Conservation (phyloP, 1,140 invertebrate species). For the Venturia canescens region DNA sequence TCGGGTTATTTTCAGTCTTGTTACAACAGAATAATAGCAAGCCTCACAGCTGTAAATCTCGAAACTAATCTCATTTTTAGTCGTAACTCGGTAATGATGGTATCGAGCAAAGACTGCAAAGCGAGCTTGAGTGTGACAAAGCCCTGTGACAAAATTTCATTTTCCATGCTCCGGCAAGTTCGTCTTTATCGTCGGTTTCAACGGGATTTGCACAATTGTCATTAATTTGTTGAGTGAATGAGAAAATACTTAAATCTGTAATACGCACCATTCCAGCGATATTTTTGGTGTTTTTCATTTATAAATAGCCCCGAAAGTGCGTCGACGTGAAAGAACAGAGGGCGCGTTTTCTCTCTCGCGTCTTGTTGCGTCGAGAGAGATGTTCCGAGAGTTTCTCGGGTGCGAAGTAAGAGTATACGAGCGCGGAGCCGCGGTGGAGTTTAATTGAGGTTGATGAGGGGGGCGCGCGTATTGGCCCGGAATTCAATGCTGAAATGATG, state of each 20-base stretch:
- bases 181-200: too few relatives aligned
- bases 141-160: too few relatives aligned
- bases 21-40: too few relatives aligned
- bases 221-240: too few relatives aligned
- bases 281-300: slow-evolving; percentile 20
- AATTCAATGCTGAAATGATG: slow-evolving; percentile 76
- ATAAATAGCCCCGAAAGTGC: slow-evolving; percentile 55
- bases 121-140: too few relatives aligned
- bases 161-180: too few relatives aligned
- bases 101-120: too few relatives aligned
- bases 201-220: too few relatives aligned
- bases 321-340: slow-evolving; percentile 64
- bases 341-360: not conserved
- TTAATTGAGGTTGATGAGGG: slow-evolving; percentile 78
- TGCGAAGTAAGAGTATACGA: slow-evolving; percentile 72
- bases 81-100: too few relatives aligned
- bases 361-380: slow-evolving; percentile 14
- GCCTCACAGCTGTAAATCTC: too few relatives aligned
- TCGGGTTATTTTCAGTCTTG: too few relatives aligned
- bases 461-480: slow-evolving; percentile 76
- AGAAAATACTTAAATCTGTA: not conserved
- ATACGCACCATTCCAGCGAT: not conserved
- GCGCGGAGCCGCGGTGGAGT: slow-evolving; percentile 73
- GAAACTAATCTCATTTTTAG: too few relatives aligned
- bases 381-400: slow-evolving; percentile 67